Percentiles rank a stretch among this genome's conserved stretches.
Conservation (phyloP, 30 jellyfish, hydroid and myxozoan species). For the Hydractinia symbiolongicarpus region DNA sequence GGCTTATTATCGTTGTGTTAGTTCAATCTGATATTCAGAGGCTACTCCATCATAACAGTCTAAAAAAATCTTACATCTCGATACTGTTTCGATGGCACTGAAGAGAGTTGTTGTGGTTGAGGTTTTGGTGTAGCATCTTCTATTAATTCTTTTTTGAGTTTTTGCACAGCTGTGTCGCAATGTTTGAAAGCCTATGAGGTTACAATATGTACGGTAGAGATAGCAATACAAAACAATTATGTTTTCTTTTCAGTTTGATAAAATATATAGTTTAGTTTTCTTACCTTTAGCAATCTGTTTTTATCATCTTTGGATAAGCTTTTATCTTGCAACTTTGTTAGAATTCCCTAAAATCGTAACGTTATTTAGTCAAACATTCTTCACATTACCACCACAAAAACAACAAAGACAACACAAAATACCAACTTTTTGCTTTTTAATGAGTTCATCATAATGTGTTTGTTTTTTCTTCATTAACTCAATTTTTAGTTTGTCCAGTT, state of each 20-base stretch:
- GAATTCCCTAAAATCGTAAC: conserved; percentile 33
- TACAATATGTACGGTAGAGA: neutral
- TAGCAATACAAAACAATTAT: neutral
- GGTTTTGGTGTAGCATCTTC: conserved; percentile 39
- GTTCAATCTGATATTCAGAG: neutral
- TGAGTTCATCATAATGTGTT: conserved; percentile 68
- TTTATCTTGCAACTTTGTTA: conserved; percentile 50
- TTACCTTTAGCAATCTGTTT: conserved; percentile 45
- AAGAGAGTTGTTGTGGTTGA: neutral
- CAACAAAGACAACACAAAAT: neutral
- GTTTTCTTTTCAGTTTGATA: neutral
- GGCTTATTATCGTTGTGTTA: neutral
- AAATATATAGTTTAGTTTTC: neutral
- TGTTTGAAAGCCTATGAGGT: conserved; percentile 26
- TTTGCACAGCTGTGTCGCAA: conserved; percentile 32
- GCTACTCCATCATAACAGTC: neutral
- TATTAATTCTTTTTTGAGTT: conserved; percentile 23
- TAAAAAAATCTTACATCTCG: conserved; percentile 3
- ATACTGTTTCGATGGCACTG: conserved; percentile 1
- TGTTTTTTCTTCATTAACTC: conserved; percentile 84
- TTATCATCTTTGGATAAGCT: conserved; percentile 28
- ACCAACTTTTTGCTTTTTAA: conserved; percentile 80
- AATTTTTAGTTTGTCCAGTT: conserved; percentile 52
- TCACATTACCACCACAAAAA: neutral
- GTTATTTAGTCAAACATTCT: neutral